Evolutionary conservation across 2,113 vertebrate genomes (phyloP), one percentile per base, ranked within the genome.

Genomic region (Turnix velox): DNA sequence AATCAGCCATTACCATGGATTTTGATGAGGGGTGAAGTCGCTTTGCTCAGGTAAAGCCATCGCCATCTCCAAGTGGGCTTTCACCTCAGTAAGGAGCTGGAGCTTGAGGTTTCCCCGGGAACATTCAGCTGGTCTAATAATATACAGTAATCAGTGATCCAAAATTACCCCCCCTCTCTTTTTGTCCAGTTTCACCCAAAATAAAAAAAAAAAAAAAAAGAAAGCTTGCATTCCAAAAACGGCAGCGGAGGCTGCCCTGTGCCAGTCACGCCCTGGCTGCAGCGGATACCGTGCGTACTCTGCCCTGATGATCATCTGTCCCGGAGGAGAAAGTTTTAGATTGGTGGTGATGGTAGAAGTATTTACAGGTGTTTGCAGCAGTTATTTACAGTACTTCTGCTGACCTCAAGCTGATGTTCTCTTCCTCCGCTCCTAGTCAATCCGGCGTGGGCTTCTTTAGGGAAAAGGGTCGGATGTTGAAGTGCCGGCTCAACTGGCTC

Each of bases 401-500:
- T 95, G 96, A 97, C 95, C 92, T 97, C 97, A 99, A 97, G 97
- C 98, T 95, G 91, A 98, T 97, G 91, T 96, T 98, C 96, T 98
- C 98, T 94, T 99, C 99, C 96, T 98, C 97, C 71, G 25, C 86
- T 96, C 96, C 98, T 96, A 98, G 99, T 99, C 99, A 99, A 96
- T 99, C 99, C 6, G 96, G 98, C 63, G 94, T 98, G 82, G 98
- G 98, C 94, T 99, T 99, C 97, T 98, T 98, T 45, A 99, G 96
- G 1, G 99, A 99, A 96, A 99, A 99, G 58, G 99, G 98, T 7
- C 95, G 97, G 93, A 99, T 99, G 81, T 98, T 98, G 97, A 99
- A 99, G 97, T 99, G 99, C 79, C 73, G 63, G 95, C 99, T 99
- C 94, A 99, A 98, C 95, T 99, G 99, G 84, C 98, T 97, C 28